Evolutionary conservation across 2,113 vertebrate species (phyloP).

Genomic region (Talpa occidentalis): DNA sequence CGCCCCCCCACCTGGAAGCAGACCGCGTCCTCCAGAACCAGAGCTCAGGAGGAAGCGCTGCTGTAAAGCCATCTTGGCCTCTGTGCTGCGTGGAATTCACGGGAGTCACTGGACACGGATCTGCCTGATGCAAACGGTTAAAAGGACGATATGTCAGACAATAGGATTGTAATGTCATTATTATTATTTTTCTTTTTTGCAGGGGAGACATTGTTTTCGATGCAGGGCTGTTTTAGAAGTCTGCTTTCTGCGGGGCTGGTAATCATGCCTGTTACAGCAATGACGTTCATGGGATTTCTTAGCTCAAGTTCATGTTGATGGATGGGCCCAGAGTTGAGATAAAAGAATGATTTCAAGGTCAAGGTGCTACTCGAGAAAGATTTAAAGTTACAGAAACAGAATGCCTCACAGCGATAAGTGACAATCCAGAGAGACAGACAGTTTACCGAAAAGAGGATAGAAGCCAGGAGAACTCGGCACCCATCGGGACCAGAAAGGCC

Average conservation of each 20-base stretch:
- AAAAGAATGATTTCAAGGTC: conserved; percentile 47
- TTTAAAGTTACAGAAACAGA: conserved; percentile 33
- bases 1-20: neutral
- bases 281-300: neutral
- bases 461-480: neutral
- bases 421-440: conserved; percentile 23
- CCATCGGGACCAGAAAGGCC: neutral
- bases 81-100: neutral
- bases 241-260: neutral
- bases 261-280: neutral
- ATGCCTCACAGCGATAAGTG: neutral
- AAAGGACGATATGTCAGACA: neutral
- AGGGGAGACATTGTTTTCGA: neutral
- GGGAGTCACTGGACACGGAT: neutral
- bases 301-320: conserved; percentile 7
- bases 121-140: neutral
- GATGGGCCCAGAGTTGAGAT: conserved; percentile 12
- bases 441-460: neutral
- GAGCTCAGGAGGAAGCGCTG: conserved; percentile 45
- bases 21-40: conserved; percentile 37
- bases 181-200: neutral
- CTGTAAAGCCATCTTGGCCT: conserved; percentile 35
- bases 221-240: neutral
- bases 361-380: conserved; percentile 58
- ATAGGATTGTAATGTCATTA: neutral